Conservation (phyloP, 2,888 invertebrate genomes). For the Nomada fucata region DNA sequence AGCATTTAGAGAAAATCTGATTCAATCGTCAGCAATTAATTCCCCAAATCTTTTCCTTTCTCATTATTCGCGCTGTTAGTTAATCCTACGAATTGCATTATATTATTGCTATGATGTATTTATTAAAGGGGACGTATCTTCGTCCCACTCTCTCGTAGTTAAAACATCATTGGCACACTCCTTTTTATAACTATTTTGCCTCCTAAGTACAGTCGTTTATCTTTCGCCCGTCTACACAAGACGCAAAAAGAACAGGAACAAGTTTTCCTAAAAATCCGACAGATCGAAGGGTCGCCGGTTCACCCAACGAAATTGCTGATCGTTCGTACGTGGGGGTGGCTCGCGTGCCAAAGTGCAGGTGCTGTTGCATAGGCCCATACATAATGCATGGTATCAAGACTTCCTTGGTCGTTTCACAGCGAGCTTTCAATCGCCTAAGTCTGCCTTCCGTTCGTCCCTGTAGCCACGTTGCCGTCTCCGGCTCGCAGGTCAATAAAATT, state of each 20-base stretch:
- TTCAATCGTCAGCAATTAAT: no score
- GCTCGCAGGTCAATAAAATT: conserved; percentile 75
- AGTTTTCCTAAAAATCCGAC: conserved; percentile 11
- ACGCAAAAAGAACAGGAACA: not conserved
- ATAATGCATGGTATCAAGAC: conserved; percentile 82
- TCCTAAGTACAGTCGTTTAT: no score
- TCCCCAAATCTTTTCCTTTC: no score
- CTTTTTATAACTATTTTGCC: no score
- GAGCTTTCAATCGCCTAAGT: conserved; percentile 81
- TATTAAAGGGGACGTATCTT: no score
- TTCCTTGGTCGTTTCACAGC: conserved; percentile 80
- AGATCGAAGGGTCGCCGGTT: conserved; percentile 69
- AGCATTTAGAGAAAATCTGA: no score
- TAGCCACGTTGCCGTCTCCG: conserved; percentile 17
- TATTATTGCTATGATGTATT: no score
- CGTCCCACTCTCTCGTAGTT: no score
- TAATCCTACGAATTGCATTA: no score
- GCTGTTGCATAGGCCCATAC: conserved; percentile 79
- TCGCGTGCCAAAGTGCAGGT: conserved; percentile 80
- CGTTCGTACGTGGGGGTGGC: conserved; percentile 54
- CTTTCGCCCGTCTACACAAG: not conserved
- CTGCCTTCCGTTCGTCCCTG: conserved; percentile 59
- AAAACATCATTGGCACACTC: no score
- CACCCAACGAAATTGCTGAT: conserved; percentile 65
- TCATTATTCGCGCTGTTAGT: no score